phyloP scores from a whole-genome alignment of 2,797 vertebrate genomes.

The Gymnoscopelus braueri region DNA sequence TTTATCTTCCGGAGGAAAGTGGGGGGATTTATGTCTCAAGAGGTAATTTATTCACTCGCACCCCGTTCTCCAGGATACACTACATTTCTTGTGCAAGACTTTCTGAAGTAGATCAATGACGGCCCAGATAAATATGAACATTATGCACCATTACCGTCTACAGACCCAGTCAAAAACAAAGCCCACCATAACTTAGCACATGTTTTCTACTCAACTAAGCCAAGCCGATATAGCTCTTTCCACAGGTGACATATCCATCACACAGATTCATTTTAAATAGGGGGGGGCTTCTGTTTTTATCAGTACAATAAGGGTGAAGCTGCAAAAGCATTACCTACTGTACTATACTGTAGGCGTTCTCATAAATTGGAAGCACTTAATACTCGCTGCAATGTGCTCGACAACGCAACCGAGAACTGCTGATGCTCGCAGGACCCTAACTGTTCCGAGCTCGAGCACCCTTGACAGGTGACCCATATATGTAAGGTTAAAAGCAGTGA shows the following conservation, averaged over 20 bases:
- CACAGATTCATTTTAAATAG: conserved; percentile 27
- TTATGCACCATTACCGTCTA: conserved; percentile 72
- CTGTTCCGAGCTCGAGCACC: conserved; percentile 24
- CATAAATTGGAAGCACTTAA: conserved; percentile 23
- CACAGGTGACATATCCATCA: conserved; percentile 49
- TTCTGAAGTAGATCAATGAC: conserved; percentile 62
- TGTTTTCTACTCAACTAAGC: conserved; percentile 42
- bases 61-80: conserved; percentile 34
- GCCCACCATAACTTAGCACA: conserved; percentile 46
- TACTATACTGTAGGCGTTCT: not conserved
- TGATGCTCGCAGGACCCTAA: conserved; percentile 28
- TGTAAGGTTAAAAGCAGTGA: conserved; percentile 52
- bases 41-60: conserved; percentile 50
- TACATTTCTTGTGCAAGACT: conserved; percentile 43
- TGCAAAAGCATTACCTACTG: conserved; percentile 31
- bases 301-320: not conserved
- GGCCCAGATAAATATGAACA: conserved; percentile 60
- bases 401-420: conserved; percentile 34
- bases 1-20: conserved; percentile 63
- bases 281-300: conserved; percentile 9
- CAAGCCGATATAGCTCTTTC: conserved; percentile 49
- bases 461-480: conserved; percentile 47
- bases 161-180: conserved; percentile 47
- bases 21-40: conserved; percentile 15
- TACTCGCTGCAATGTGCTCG: conserved; percentile 13